Conservation (phyloP, 2,888 invertebrate genomes). For the Diarsia brunnea region DNA sequence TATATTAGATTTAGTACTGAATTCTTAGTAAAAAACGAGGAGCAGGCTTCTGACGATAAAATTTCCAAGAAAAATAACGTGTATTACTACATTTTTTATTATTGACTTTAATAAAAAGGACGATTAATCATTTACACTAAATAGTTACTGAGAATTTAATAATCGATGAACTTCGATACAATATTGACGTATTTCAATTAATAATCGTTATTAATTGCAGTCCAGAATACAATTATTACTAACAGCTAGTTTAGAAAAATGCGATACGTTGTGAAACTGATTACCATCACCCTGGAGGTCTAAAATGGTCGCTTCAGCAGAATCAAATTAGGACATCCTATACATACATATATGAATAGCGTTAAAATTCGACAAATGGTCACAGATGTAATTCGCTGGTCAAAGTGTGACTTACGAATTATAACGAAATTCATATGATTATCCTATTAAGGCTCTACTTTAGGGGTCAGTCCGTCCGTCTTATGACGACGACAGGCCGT, state of each 20-base stretch:
- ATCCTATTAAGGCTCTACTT: not conserved
- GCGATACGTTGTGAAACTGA: not conserved
- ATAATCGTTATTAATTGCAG: not conserved
- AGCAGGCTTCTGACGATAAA: not conserved
- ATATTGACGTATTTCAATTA: not conserved
- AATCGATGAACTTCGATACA: not conserved
- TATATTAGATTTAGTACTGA: too few relatives aligned
- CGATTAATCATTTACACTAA: not conserved
- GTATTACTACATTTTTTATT: not conserved
- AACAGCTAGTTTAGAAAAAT: not conserved
- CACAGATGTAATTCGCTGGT: not conserved
- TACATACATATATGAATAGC: too few relatives aligned
- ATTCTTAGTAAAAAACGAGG: not conserved
- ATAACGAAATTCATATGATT: not conserved
- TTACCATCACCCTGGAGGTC: not conserved
- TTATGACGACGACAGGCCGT: too few relatives aligned
- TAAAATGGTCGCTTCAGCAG: not conserved
- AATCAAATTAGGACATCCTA: not conserved
- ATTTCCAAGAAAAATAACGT: not conserved
- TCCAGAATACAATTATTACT: not conserved
- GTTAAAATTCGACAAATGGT: not conserved
- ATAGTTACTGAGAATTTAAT: not conserved
- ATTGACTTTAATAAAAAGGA: not conserved
- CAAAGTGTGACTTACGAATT: not conserved
- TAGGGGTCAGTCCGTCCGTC: too few relatives aligned